phyloP scores from a whole-genome alignment of 2,888 invertebrate species.

The Deroplatys truncata region DNA sequence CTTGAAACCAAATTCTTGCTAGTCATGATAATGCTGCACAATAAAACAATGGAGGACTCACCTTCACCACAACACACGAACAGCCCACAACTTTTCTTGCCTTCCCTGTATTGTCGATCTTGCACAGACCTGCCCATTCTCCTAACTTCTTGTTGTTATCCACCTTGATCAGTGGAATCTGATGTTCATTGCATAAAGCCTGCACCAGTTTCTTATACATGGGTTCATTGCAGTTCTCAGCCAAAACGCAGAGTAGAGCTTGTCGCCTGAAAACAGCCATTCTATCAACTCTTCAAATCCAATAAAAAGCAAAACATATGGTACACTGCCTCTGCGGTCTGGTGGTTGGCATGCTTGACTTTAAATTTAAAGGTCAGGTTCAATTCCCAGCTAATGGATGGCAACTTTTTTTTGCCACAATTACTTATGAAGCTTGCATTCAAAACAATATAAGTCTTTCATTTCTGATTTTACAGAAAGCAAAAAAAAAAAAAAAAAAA shows the following conservation, averaged over 20 bases:
- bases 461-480: too few species aligned
- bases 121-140: constrained; percentile 99
- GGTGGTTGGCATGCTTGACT: too few species aligned
- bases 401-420: too few species aligned
- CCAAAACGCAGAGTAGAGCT: constrained; percentile 93
- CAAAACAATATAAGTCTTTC: too few species aligned
- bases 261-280: constrained; percentile 66
- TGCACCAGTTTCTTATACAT: constrained; percentile 96
- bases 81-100: constrained; percentile 98
- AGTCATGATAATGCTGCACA: too few species aligned
- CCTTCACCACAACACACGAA: constrained; percentile 95
- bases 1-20: too few species aligned
- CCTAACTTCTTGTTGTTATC: constrained; percentile 99
- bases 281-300: constrained; percentile 7
- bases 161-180: constrained; percentile 91
- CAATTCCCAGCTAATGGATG: too few species aligned
- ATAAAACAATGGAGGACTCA: constrained; percentile 41
- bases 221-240: constrained; percentile 98
- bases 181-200: constrained; percentile 96
- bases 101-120: constrained; percentile 98
- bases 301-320: not conserved
- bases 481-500: too few species aligned
- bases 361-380: too few species aligned
- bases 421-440: too few species aligned
- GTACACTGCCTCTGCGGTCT: too few species aligned